Base-by-base conservation (phyloP, 2,888 invertebrate species). In the Cataglyphis cursor region DNA sequence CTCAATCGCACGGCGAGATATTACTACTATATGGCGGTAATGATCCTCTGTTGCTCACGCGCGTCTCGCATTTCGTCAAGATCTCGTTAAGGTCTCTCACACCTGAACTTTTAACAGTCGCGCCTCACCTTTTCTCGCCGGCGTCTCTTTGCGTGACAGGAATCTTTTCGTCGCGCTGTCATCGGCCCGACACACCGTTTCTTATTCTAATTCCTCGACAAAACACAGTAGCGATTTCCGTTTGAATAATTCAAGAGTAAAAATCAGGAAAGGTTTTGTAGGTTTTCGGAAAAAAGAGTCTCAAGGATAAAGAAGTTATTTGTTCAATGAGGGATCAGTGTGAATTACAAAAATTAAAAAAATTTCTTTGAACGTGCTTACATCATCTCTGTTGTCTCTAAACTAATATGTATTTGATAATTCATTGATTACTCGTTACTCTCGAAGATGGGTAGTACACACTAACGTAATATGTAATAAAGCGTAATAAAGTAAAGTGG, bases 61-160 rank as follows among this genome's bases (percentile, higher is more conserved):
- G 48, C 51, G 28, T 41, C 44, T 51, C 59, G 70, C 59, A 65
- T 74, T 59, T 35, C 64, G 21, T 64, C 10, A 31, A 83, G 81
- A 57, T 86, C 75, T 76, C 84, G 57, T 65, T 81, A 48, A 65
- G 76, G 24, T 64, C 44, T 10, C 48, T 62, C 28, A 21, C 57
- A 66, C 51, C 57, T 81, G 70, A 78, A 70, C 64, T 78, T 85
- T 86, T 61, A 28, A 28, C 35, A 51, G 54, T n/a, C 38, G 54
- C 62, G 28, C 44, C 3, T 75, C 66, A 82, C 70, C 64, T 41
- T 80, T 48, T 44, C 57, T 57, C 54, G 54, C 38, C 65, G 35
- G 18, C 24, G 5, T 31, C 12, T 62, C 48, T n/a, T 15, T 48
- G 41, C 66, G 75, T 61, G 51, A 54, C 54, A 3, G 31, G 41